phyloP scores from a whole-genome alignment of 2,797 vertebrate species.

The Avahi laniger region DNA sequence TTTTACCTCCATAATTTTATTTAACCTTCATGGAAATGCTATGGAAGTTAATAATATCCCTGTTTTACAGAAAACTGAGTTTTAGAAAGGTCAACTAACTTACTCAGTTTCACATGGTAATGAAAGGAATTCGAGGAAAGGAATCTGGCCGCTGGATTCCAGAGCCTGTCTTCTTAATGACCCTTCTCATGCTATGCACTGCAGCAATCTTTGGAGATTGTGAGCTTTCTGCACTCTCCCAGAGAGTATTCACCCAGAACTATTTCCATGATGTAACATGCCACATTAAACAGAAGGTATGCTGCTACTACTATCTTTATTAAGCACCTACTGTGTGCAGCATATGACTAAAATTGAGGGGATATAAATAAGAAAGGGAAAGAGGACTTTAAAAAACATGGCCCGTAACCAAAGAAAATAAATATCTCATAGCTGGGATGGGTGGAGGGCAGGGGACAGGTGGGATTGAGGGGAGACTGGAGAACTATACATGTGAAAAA shows the following conservation, averaged over 20 bases:
- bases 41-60: neutral
- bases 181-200: neutral
- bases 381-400: neutral
- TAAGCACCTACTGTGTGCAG: neutral
- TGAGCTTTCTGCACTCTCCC: neutral
- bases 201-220: neutral
- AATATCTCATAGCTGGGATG: neutral
- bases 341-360: neutral
- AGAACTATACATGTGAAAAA: neutral
- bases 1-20: neutral
- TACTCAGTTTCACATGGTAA: neutral
- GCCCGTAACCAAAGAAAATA: neutral
- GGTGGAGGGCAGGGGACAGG: neutral
- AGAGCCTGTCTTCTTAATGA: neutral
- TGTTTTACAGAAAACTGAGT: neutral
- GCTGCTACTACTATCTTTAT: neutral
- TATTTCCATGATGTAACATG: neutral
- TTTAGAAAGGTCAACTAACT: conserved; percentile 21
- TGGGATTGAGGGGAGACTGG: neutral
- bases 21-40: neutral
- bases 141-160: neutral
- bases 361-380: neutral
- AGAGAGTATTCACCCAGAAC: neutral
- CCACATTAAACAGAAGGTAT: neutral
- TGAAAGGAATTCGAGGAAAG: neutral